Evolutionary conservation across 1,140 invertebrate genomes (phyloP).

Genomic region (Brachionus asplanchnoidis): DNA sequence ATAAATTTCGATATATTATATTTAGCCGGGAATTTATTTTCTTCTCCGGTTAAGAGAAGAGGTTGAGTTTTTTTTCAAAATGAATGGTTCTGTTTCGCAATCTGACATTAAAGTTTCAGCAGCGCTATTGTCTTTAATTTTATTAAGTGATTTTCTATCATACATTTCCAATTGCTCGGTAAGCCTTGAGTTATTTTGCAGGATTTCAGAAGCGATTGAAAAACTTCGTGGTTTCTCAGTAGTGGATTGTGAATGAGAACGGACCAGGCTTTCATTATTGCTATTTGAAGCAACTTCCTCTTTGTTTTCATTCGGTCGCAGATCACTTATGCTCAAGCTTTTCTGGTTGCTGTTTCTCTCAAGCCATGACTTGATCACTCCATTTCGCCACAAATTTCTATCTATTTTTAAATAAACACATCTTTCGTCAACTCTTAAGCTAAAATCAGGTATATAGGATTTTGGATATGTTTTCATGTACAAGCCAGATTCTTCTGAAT

Average conservation of each 20-base stretch:
- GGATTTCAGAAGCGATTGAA: not conserved
- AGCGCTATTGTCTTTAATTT: not conserved
- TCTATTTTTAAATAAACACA: constrained; percentile 34
- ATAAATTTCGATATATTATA: not conserved
- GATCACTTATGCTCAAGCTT: not conserved
- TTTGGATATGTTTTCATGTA: not conserved
- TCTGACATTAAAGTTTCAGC: not conserved
- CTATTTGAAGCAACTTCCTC: not conserved
- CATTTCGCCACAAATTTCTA: constrained; percentile 23
- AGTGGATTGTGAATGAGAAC: not conserved
- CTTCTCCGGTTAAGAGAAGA: not conserved
- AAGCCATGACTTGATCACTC: constrained; percentile 30
- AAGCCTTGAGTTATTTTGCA: not conserved
- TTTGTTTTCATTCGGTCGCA: not conserved
- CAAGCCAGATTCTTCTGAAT: not conserved
- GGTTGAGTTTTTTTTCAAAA: not conserved
- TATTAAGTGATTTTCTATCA: not conserved
- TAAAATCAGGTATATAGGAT: constrained; percentile 37
- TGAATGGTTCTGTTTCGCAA: not conserved
- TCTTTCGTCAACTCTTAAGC: constrained; percentile 31
- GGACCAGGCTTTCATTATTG: not conserved
- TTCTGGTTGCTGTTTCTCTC: constrained; percentile 23
- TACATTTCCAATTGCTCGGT: not conserved
- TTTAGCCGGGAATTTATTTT: not conserved
- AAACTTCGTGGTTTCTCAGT: not conserved